A percentile compares a stretch with the other conserved stretches of the same genome.
Conservation (phyloP, 2,113 vertebrate genomes). For the Brachypteracias leptosomus region DNA sequence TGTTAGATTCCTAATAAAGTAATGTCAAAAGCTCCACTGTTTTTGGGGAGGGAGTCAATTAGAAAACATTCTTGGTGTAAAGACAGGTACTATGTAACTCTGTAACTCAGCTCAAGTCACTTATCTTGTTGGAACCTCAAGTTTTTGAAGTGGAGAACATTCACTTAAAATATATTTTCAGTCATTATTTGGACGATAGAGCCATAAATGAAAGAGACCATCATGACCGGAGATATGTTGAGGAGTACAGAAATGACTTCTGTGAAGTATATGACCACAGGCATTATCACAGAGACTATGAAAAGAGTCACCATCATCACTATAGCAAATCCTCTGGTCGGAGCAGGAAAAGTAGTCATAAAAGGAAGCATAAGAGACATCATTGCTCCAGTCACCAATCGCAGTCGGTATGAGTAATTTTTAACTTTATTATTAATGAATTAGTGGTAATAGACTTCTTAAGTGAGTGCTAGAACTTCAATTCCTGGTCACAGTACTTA, state of each 20-base stretch:
- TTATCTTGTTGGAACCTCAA: conserved; percentile 66
- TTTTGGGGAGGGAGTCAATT: conserved; percentile 41
- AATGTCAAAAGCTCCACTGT: not conserved
- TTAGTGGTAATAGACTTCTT: conserved; percentile 65
- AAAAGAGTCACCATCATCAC: conserved; percentile 81
- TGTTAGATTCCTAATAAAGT: conserved; percentile 49
- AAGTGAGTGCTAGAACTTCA: conserved; percentile 57
- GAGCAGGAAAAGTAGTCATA: conserved; percentile 85
- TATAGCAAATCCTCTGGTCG: conserved; percentile 93
- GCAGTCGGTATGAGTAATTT: conserved; percentile 86
- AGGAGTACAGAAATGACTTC: conserved; percentile 81
- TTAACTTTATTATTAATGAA: conserved; percentile 70
- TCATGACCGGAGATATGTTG: conserved; percentile 77
- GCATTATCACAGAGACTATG: conserved; percentile 83
- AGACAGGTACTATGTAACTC: conserved; percentile 8
- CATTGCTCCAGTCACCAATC: conserved; percentile 81
- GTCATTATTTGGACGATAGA: conserved; percentile 81
- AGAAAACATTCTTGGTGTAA: conserved; percentile 40
- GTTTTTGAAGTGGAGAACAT: conserved; percentile 65
- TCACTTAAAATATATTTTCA: conserved; percentile 76
- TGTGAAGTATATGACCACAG: conserved; percentile 78
- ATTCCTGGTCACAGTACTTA: conserved; percentile 46
- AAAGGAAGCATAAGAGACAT: conserved; percentile 79
- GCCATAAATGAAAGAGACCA: conserved; percentile 80
- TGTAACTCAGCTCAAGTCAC: conserved; percentile 49